A percentile compares a stretch with the other conserved stretches of the same genome.
These are phyloP conservation scores for Fopius arisanus DNA, from an alignment of 1,140 invertebrate species.

Conservation along the genomic window DNA sequence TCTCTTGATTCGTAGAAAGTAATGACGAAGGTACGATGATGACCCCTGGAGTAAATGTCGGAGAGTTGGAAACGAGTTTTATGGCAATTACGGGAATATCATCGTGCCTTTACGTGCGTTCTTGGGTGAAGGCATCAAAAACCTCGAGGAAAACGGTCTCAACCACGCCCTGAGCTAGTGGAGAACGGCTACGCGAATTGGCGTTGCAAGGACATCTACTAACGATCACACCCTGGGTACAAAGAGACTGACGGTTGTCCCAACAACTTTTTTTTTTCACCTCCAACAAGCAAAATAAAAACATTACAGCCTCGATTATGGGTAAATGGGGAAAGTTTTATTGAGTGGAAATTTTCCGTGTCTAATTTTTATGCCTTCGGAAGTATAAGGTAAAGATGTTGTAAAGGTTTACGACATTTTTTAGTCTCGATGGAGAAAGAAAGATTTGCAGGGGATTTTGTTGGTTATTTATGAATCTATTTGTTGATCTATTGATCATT, in stretches of 20 bases:
- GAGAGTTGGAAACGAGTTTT: slow-evolving; percentile 32
- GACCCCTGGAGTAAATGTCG: slow-evolving; percentile 15
- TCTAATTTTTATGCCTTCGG: neutral
- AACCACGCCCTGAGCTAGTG: slow-evolving; percentile 49
- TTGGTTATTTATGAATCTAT: too few species aligned
- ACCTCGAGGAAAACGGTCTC: slow-evolving; percentile 33
- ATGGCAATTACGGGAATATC: slow-evolving; percentile 24
- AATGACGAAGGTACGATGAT: neutral
- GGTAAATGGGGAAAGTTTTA: neutral
- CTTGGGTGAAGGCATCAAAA: slow-evolving; percentile 9
- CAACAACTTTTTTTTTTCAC: neutral
- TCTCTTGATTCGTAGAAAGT: neutral
- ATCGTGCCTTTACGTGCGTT: neutral
- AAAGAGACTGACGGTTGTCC: slow-evolving; percentile 37
- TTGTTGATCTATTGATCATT: too few species aligned
- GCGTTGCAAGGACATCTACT: slow-evolving; percentile 54
- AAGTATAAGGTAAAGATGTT: neutral
- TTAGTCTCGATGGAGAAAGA: neutral
- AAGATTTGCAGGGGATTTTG: neutral
- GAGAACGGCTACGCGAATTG: slow-evolving; percentile 49
- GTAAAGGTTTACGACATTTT: neutral
- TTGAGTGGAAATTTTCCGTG: neutral
- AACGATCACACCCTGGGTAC: slow-evolving; percentile 37
- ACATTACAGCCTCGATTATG: neutral
- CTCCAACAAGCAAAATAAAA: neutral